Conservation (phyloP, 1,140 invertebrate genomes). For the Drosophila sturtevanti region DNA sequence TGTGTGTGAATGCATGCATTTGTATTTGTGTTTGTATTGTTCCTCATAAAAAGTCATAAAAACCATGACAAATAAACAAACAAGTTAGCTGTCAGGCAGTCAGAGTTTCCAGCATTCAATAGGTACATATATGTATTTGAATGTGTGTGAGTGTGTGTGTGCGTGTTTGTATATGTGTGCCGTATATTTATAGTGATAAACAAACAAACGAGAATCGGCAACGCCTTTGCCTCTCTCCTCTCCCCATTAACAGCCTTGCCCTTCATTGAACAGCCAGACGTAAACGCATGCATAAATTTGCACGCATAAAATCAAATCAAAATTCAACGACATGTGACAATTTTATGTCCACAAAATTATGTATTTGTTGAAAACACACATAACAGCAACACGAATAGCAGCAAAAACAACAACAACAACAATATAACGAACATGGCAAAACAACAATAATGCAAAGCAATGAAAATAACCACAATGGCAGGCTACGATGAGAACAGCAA, state of each 20-base stretch:
- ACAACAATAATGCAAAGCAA: conserved; percentile 75
- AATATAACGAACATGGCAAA: conserved; percentile 52
- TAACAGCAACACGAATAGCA: conserved; percentile 24
- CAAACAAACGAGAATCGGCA: conserved; percentile 41
- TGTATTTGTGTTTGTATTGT: conserved; percentile 9
- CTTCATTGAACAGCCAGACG: conserved; percentile 23
- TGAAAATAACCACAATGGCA: conserved; percentile 76
- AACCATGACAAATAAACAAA: conserved; percentile 61
- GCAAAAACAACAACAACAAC: conserved; percentile 32
- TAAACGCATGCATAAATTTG: conserved; percentile 77
- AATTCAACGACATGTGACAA: conserved; percentile 81
- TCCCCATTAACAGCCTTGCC: not conserved
- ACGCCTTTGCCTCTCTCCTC: conserved; percentile 23
- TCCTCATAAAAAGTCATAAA: conserved; percentile 67
- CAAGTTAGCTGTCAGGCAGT: conserved; percentile 31
- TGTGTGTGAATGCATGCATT: conserved; percentile 6
- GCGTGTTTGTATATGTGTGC: too few relatives aligned
- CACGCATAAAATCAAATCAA: conserved; percentile 81
- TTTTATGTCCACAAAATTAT: conserved; percentile 81
- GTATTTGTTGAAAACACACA: conserved; percentile 79
- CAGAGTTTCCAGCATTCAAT: not conserved
- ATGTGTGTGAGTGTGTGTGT: too few relatives aligned
- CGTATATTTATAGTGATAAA: conserved; percentile 45
- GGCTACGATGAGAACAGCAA: conserved; percentile 42
- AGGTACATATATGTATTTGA: conserved; percentile 22